These are phyloP conservation scores for Protosalanx chinensis DNA, from an alignment of 2,797 vertebrate species.

Conservation along the genomic window DNA sequence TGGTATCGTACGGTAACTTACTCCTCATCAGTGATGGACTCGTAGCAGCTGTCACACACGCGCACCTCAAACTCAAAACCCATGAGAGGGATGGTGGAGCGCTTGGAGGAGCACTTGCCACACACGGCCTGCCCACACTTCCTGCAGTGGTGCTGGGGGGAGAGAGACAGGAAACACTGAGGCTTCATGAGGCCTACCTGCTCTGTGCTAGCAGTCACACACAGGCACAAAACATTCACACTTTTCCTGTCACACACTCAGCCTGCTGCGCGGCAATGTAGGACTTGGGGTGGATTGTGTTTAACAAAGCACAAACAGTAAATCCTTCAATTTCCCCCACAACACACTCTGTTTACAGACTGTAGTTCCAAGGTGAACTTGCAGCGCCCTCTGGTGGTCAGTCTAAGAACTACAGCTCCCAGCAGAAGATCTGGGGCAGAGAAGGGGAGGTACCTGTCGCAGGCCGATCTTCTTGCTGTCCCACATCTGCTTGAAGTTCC, in stretches of 20 bases:
- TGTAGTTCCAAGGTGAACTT: no score
- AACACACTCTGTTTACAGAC: no score
- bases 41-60: slow-evolving; percentile 92
- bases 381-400: slow-evolving; percentile 17
- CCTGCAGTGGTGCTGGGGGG: slow-evolving; percentile 72
- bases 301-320: no score
- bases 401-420: not conserved
- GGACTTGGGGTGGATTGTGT: no score
- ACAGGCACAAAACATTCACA: not conserved
- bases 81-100: slow-evolving; percentile 95
- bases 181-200: slow-evolving; percentile 1
- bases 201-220: not conserved
- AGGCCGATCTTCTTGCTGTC: slow-evolving; percentile 97
- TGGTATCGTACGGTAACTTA: slow-evolving; percentile 72
- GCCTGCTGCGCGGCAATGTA: not conserved
- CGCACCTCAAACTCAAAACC: slow-evolving; percentile 97
- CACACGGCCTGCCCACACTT: slow-evolving; percentile 89
- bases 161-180: slow-evolving; percentile 11
- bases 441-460: slow-evolving; percentile 78
- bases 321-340: no score
- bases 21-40: slow-evolving; percentile 96
- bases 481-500: slow-evolving; percentile 99
- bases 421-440: no score
- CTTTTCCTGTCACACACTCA: not conserved
- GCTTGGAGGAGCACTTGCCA: slow-evolving; percentile 92